phyloP scores from a whole-genome alignment of 2,113 vertebrate genomes.

The Sceloporus tristichus region DNA sequence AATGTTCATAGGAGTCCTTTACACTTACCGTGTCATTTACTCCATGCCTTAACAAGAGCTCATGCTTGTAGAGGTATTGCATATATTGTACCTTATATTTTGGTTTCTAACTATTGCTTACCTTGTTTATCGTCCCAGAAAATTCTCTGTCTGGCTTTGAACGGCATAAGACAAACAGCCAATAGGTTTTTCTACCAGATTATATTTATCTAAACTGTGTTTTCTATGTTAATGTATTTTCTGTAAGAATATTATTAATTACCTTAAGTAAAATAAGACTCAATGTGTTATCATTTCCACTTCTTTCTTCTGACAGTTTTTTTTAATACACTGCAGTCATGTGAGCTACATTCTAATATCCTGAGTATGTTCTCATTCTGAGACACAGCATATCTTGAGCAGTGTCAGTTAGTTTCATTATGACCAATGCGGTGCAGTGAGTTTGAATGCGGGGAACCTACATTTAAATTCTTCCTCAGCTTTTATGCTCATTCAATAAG shows the following conservation, averaged over 20 bases:
- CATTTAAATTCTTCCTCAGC: neutral
- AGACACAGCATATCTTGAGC: slow-evolving; percentile 7
- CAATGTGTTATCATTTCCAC: neutral
- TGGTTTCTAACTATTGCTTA: slow-evolving; percentile 6
- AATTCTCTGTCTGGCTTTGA: slow-evolving; percentile 15
- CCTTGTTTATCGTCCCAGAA: neutral
- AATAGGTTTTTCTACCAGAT: neutral
- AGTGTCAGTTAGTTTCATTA: neutral
- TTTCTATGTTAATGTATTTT: slow-evolving; percentile 8
- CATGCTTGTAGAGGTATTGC: neutral
- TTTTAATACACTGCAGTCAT: neutral
- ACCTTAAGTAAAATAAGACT: neutral
- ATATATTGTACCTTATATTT: neutral
- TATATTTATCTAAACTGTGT: neutral
- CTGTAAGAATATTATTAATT: slow-evolving; percentile 19
- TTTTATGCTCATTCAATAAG: neutral
- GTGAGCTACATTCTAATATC: neutral
- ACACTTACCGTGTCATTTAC: neutral
- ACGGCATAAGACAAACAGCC: neutral
- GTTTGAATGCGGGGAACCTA: neutral
- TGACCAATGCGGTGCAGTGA: neutral
- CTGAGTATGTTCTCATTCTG: neutral
- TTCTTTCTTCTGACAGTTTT: neutral
- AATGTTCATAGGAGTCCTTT: neutral
- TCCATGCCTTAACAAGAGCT: neutral